These are phyloP conservation scores for Drosophila teissieri DNA, from an alignment of 1,140 invertebrate genomes.

Conservation along the genomic window DNA sequence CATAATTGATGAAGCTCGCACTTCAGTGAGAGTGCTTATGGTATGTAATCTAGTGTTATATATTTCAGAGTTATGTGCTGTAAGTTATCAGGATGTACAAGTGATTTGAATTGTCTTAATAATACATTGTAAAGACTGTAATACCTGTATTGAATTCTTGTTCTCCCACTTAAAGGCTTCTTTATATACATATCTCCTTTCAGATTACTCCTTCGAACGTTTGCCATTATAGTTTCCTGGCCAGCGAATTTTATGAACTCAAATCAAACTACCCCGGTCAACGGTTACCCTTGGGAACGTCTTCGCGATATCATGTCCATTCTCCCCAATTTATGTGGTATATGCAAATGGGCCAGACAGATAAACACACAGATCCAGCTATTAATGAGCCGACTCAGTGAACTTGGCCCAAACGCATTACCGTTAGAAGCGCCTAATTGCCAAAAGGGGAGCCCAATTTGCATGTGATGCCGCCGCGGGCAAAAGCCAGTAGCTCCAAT, in stretches of 20 bases:
- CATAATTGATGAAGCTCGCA: constrained; percentile 1
- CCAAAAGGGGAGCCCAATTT: constrained; percentile 49
- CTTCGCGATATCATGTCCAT: constrained; percentile 30
- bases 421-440: constrained; percentile 69
- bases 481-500: constrained; percentile 76
- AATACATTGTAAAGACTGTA: too few relatives aligned
- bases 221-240: too few relatives aligned
- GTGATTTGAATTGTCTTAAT: too few relatives aligned
- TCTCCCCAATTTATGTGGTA: constrained; percentile 21
- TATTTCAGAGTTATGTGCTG: neutral
- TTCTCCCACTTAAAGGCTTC: too few relatives aligned
- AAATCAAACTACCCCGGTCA: neutral
- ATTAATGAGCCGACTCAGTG: constrained; percentile 35
- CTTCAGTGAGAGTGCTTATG: constrained; percentile 1
- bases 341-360: constrained; percentile 78
- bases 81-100: neutral
- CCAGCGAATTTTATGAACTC: neutral
- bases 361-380: constrained; percentile 67
- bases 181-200: neutral
- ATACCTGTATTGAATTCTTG: too few relatives aligned
- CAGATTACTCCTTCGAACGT: neutral
- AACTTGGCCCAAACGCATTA: constrained; percentile 48
- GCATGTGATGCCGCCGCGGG: constrained; percentile 53
- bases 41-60: neutral
- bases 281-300: constrained; percentile 57